These are phyloP conservation scores for Oceanodroma leucorhoa DNA, from an alignment of 2,797 vertebrate species.

Conservation along the genomic window DNA sequence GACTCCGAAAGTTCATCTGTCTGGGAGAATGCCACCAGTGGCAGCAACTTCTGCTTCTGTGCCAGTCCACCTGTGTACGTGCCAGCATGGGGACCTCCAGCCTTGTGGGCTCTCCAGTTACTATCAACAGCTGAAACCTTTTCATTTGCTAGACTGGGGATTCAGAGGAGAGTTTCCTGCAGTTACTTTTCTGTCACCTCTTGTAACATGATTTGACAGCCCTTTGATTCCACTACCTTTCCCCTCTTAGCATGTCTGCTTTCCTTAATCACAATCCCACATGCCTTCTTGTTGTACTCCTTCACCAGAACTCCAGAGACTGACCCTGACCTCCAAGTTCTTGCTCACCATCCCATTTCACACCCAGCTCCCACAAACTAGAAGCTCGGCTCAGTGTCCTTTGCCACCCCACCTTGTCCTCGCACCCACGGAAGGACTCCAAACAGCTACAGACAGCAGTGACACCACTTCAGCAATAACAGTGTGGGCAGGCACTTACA, in stretches of 20 bases:
- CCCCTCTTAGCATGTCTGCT: neutral
- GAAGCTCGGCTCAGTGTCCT: neutral
- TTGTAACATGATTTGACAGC: neutral
- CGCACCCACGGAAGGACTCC: accelerated
- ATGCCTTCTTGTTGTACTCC: neutral
- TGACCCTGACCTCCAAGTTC: neutral
- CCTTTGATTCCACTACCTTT: neutral
- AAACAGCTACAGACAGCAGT: neutral
- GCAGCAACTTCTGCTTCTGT: neutral
- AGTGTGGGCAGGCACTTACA: accelerated
- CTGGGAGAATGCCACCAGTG: neutral
- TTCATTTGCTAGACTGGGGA: neutral
- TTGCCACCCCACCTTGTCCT: neutral
- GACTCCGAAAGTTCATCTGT: neutral
- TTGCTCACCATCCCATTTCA: neutral
- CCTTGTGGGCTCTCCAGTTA: neutral
- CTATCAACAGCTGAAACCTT: neutral
- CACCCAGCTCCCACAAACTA: neutral
- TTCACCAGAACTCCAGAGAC: neutral
- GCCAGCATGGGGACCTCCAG: neutral
- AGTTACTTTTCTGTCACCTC: neutral
- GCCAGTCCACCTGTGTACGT: accelerated
- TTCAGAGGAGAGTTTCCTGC: neutral
- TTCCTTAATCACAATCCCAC: neutral
- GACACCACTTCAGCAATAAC: accelerated